phyloP scores from a whole-genome alignment of 2,113 vertebrate genomes.

The Artemisiospiza belli region DNA sequence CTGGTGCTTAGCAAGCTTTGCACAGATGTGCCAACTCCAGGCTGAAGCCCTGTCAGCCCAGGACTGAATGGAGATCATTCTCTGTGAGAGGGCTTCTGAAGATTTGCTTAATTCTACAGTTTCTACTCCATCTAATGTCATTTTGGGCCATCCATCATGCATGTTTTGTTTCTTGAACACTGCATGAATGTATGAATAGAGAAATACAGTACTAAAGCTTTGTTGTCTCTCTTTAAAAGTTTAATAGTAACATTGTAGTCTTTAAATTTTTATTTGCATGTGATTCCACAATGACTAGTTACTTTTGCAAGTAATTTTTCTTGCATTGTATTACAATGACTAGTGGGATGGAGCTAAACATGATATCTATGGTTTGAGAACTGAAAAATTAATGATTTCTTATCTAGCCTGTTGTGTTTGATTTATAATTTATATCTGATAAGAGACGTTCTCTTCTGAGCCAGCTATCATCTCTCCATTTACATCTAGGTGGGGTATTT shows the following conservation, averaged over 20 bases:
- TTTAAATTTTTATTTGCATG: conserved; percentile 43
- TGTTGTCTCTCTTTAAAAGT: neutral
- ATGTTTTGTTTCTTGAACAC: neutral
- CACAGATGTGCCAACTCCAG: neutral
- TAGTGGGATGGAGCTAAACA: neutral
- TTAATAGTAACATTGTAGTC: conserved; percentile 27
- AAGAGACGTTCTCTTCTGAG: neutral
- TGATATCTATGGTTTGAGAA: neutral
- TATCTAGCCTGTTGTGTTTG: conserved; percentile 16
- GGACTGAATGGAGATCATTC: neutral
- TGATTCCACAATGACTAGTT: neutral
- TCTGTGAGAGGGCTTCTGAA: neutral
- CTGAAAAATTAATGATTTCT: conserved; percentile 47
- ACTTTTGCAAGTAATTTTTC: neutral
- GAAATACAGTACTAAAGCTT: neutral
- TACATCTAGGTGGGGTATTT: neutral
- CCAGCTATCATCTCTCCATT: neutral
- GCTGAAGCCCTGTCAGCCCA: neutral
- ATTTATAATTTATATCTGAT: conserved; percentile 51
- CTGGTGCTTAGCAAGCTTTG: neutral
- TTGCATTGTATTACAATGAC: neutral
- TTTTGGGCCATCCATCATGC: neutral
- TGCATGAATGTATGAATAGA: neutral
- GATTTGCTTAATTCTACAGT: neutral
- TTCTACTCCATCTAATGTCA: neutral